These are phyloP conservation scores for Argynnis bischoffii DNA, from an alignment of 2,888 invertebrate species.

Conservation along the genomic window DNA sequence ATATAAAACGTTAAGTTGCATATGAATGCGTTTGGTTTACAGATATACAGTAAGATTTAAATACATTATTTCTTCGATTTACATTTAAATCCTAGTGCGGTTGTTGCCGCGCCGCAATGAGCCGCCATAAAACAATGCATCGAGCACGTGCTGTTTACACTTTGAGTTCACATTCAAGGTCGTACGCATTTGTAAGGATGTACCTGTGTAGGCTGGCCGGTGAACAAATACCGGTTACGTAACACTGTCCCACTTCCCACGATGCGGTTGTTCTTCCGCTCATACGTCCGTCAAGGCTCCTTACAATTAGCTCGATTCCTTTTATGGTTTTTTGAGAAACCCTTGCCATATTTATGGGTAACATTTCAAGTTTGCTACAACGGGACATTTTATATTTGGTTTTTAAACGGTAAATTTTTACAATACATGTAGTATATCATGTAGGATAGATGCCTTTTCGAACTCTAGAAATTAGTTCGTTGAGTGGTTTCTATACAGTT, in stretches of 20 bases:
- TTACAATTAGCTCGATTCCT: slow-evolving; percentile 58
- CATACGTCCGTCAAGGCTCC: slow-evolving; percentile 61
- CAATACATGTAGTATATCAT: not conserved
- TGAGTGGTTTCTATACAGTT: not conserved
- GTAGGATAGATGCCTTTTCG: not conserved
- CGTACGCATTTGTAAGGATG: slow-evolving; percentile 82
- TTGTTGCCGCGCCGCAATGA: slow-evolving; percentile 55
- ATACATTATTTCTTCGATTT: slow-evolving; percentile 30
- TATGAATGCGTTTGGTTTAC: too few species aligned
- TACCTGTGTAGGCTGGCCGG: slow-evolving; percentile 76
- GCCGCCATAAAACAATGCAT: slow-evolving; percentile 80
- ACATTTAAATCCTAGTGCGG: slow-evolving; percentile 39
- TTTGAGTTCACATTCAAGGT: slow-evolving; percentile 81
- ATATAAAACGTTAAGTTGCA: too few species aligned
- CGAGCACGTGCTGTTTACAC: slow-evolving; percentile 79
- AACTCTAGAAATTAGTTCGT: not conserved
- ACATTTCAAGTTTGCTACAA: not conserved
- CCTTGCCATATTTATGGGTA: not conserved
- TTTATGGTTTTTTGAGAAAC: slow-evolving; percentile 35
- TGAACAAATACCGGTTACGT: slow-evolving; percentile 79
- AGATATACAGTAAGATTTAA: not conserved
- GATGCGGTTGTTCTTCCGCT: slow-evolving; percentile 54
- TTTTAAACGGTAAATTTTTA: not conserved
- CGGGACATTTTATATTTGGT: not conserved
- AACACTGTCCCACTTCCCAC: slow-evolving; percentile 79